These are phyloP conservation scores for Meloidogyne floridensis DNA, from an alignment of 1,140 invertebrate species.

Conservation along the genomic window DNA sequence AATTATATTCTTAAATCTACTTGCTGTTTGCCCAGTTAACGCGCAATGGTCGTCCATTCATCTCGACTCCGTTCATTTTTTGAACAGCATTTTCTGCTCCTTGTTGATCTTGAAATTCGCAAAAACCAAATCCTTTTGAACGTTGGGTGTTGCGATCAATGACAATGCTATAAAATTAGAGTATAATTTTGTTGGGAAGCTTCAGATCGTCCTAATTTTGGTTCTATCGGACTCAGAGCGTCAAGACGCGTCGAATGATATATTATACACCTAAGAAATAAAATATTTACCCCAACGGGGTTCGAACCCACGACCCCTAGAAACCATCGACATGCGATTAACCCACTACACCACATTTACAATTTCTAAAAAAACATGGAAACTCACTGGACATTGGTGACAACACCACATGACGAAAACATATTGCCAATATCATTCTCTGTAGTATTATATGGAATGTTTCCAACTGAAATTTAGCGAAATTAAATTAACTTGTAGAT, in stretches of 20 bases:
- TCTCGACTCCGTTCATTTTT: conserved; percentile 96
- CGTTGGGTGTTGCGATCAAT: conserved; percentile 98
- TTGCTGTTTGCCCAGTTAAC: conserved; percentile 74
- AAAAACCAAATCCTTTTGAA: conserved; percentile 99
- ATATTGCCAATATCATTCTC: conserved; percentile 98
- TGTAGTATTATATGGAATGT: conserved; percentile 96
- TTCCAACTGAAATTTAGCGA: conserved; percentile 25
- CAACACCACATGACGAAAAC: conserved; percentile 93
- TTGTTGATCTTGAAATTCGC: conserved; percentile 82
- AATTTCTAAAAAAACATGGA: conserved; percentile 51
- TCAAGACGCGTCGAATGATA: no score
- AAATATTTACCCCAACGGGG: not conserved
- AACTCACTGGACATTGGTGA: conserved; percentile 67
- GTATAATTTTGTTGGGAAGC: no score
- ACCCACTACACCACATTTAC: not conserved
- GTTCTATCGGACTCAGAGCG: no score
- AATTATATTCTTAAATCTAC: not conserved
- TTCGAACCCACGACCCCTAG: not conserved
- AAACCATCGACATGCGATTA: not conserved
- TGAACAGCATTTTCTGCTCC: conserved; percentile 96
- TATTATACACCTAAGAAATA: no score
- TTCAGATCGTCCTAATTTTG: no score
- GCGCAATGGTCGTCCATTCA: conserved; percentile 87
- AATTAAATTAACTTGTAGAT: not conserved
- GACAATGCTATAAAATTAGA: conserved; percentile 76